Evolutionary conservation across 2,797 vertebrate species (phyloP).

Genomic region (Semotilus atromaculatus): DNA sequence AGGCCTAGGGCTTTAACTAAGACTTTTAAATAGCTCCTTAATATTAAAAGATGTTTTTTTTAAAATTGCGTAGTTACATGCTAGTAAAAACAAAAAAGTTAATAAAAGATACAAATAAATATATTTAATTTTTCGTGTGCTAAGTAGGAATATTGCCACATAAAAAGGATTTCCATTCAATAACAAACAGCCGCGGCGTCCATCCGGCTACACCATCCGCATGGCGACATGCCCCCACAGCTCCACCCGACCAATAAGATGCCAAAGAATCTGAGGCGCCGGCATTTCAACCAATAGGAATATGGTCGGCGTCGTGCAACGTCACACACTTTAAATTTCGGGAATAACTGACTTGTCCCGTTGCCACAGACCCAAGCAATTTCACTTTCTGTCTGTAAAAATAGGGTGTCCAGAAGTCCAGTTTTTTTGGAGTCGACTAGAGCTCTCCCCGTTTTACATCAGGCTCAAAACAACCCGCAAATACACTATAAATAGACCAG

Average conservation of each 20-base stretch:
- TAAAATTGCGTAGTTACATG: neutral
- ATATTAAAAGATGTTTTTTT: slow-evolving; percentile 55
- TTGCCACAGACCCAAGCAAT: neutral
- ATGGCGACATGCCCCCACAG: slow-evolving; percentile 67
- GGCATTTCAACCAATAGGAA: slow-evolving; percentile 68
- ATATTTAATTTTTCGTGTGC: slow-evolving; percentile 39
- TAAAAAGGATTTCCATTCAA: slow-evolving; percentile 69
- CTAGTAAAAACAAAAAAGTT: slow-evolving; percentile 60
- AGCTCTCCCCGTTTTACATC: neutral
- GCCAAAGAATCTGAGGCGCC: slow-evolving; percentile 63
- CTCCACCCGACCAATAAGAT: slow-evolving; percentile 71
- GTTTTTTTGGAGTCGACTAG: neutral
- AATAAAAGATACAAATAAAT: slow-evolving; percentile 26
- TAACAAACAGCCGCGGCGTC: slow-evolving; percentile 69
- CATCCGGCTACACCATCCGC: slow-evolving; percentile 73
- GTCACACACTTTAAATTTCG: slow-evolving; percentile 5
- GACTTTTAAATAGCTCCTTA: slow-evolving; percentile 61
- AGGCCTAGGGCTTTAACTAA: slow-evolving; percentile 77
- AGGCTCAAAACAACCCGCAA: neutral
- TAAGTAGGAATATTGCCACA: slow-evolving; percentile 62
- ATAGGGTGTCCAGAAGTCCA: too few species aligned
- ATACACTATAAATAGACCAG: neutral
- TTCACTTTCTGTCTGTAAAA: neutral
- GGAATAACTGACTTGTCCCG: neutral
- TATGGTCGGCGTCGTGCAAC: neutral